Evolutionary conservation across 2,113 vertebrate species (phyloP).

Genomic region (Hirundichthys speculiger): DNA sequence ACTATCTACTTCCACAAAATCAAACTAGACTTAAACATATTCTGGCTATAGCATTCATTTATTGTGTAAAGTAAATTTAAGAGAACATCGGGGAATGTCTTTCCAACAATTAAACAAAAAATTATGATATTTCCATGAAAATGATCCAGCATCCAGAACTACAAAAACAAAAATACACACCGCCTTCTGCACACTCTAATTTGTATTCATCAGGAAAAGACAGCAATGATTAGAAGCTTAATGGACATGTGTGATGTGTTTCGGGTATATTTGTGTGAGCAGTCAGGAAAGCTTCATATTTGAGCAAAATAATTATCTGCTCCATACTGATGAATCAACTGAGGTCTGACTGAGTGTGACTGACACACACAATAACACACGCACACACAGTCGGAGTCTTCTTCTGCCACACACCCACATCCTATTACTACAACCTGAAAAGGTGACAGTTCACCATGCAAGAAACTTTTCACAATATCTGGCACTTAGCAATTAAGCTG

Average conservation of each 20-base stretch:
- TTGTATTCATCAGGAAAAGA: conserved; percentile 65
- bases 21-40: conserved; percentile 17
- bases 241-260: conserved; percentile 63
- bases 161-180: conserved; percentile 10
- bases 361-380: conserved; percentile 23
- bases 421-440: conserved; percentile 24
- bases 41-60: conserved; percentile 17
- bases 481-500: conserved; percentile 63
- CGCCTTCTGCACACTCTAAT: conserved; percentile 34
- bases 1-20: conserved; percentile 1
- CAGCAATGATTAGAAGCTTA: conserved; percentile 66
- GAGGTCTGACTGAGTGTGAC: not conserved
- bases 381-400: not conserved
- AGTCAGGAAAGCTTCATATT: conserved; percentile 59
- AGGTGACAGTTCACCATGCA: conserved; percentile 45
- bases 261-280: conserved; percentile 52
- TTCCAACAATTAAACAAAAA: conserved; percentile 36
- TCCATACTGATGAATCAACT: conserved; percentile 56
- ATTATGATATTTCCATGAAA: conserved; percentile 46
- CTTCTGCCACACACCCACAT: conserved; percentile 2
- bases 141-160: conserved; percentile 35
- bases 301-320: conserved; percentile 69
- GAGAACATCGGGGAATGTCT: conserved; percentile 46
- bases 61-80: conserved; percentile 42
- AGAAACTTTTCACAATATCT: conserved; percentile 48